Conservation (phyloP, 2,888 invertebrate genomes). For the Anoplius nigerrimus region DNA sequence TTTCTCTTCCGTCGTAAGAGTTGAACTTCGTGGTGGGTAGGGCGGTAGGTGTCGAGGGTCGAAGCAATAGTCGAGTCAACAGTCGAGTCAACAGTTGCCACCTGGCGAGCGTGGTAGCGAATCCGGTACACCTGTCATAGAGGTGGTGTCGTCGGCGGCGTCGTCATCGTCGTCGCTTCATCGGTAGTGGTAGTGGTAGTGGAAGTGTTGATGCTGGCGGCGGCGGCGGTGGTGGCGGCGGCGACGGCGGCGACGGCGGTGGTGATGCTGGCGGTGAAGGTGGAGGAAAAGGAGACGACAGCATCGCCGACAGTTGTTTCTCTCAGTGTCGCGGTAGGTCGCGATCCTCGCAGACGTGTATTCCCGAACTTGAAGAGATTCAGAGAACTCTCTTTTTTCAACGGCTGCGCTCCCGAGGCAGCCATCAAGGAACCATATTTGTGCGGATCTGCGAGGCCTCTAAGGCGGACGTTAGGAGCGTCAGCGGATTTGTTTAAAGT, state of each 20-base stretch:
- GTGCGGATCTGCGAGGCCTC: too few species aligned
- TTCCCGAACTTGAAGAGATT: not conserved
- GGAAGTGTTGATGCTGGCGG: too few species aligned
- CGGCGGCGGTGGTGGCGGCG: too few species aligned
- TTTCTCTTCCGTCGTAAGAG: not conserved
- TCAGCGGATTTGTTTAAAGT: too few species aligned
- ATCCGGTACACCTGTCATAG: too few species aligned
- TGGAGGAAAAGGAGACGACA: too few species aligned
- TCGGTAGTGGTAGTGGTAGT: too few species aligned
- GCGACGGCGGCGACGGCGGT: slow-evolving; percentile 1
- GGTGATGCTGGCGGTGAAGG: too few species aligned
- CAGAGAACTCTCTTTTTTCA: slow-evolving; percentile 6
- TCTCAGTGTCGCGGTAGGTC: slow-evolving; percentile 33
- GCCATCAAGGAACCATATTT: too few species aligned
- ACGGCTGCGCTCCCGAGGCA: not conserved
- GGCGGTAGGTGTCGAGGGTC: too few species aligned
- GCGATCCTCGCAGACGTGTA: slow-evolving; percentile 26
- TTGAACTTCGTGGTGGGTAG: too few species aligned
- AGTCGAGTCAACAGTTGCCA: not conserved
- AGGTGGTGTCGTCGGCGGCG: not conserved
- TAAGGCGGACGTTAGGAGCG: too few species aligned
- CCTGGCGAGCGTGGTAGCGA: not conserved
- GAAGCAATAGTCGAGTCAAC: not conserved
- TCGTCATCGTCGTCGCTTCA: not conserved
- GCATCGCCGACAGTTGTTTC: slow-evolving; percentile 9